phyloP scores from a whole-genome alignment of 1,140 invertebrate species.

The Drosophila azteca region DNA sequence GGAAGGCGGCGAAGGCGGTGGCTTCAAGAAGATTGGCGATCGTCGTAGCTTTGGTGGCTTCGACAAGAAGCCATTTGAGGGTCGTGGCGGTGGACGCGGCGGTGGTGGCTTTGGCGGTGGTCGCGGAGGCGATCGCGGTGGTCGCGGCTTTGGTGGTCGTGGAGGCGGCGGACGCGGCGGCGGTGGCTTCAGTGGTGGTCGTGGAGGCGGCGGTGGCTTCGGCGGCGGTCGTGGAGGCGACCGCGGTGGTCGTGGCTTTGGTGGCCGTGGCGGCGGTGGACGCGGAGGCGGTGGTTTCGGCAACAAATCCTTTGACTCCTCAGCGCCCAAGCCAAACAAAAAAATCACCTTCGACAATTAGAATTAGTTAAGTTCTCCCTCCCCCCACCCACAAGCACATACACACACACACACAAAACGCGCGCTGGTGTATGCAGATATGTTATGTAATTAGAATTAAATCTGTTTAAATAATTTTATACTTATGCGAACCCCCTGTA shows the following conservation, averaged over 20 bases:
- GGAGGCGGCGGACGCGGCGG: slow-evolving; percentile 11
- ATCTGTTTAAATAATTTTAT: slow-evolving; percentile 42
- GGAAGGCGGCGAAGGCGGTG: slow-evolving; percentile 82
- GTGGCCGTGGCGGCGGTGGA: slow-evolving; percentile 70
- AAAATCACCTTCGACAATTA: slow-evolving; percentile 93
- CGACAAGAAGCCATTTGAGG: slow-evolving; percentile 83
- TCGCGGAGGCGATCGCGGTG: slow-evolving; percentile 78
- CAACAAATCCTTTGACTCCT: slow-evolving; percentile 81
- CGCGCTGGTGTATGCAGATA: slow-evolving; percentile 8
- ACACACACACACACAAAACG: slow-evolving; percentile 33
- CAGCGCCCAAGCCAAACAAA: slow-evolving; percentile 88
- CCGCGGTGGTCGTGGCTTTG: slow-evolving; percentile 73
- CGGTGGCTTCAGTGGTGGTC: slow-evolving; percentile 65
- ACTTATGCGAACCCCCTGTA: slow-evolving; percentile 64
- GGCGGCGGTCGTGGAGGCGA: slow-evolving; percentile 74
- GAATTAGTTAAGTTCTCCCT: slow-evolving; percentile 33
- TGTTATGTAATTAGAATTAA: slow-evolving; percentile 44
- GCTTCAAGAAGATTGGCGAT: slow-evolving; percentile 79
- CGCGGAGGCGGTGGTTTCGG: slow-evolving; percentile 82
- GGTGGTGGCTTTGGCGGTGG: slow-evolving; percentile 80
- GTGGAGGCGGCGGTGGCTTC: slow-evolving; percentile 69
- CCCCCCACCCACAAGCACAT: slow-evolving; percentile 30
- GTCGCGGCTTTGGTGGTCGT: slow-evolving; percentile 74
- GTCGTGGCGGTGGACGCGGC: slow-evolving; percentile 82
- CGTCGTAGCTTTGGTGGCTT: slow-evolving; percentile 84